phyloP scores from a whole-genome alignment of 2,888 invertebrate species.

The Rhogogaster chlorosoma region DNA sequence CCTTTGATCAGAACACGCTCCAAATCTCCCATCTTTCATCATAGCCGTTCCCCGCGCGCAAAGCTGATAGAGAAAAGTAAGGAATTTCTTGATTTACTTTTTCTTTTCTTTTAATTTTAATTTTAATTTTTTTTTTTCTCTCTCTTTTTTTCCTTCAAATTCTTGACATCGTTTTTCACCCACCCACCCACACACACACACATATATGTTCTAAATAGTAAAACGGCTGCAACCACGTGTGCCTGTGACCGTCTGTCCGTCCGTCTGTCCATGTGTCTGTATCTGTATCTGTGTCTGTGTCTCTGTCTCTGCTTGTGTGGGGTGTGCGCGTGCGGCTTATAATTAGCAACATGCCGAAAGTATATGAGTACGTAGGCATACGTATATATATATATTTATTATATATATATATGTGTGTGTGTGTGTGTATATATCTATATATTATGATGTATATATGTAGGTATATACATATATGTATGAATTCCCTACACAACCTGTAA shows the following conservation, averaged over 20 bases:
- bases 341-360: constrained; percentile 13
- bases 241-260: not conserved
- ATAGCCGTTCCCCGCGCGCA: too few relatives aligned
- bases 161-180: not conserved
- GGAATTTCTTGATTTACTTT: not conserved
- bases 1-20: too few relatives aligned
- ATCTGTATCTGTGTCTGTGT: not conserved
- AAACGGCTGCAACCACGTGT: not conserved
- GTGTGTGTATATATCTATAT: not conserved
- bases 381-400: not conserved
- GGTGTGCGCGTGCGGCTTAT: not conserved
- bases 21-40: too few relatives aligned
- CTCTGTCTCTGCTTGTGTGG: not conserved
- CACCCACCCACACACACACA: not conserved
- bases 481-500: not conserved
- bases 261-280: not conserved
- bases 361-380: not conserved
- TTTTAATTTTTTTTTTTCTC: too few relatives aligned
- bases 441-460: not conserved
- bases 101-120: too few relatives aligned
- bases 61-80: not conserved
- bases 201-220: not conserved
- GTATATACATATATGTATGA: constrained; percentile 23
- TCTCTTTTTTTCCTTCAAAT: too few relatives aligned
- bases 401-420: not conserved